Evolutionary conservation across 2,113 vertebrate species (phyloP).

Genomic region (Hemichromis elongatus): DNA sequence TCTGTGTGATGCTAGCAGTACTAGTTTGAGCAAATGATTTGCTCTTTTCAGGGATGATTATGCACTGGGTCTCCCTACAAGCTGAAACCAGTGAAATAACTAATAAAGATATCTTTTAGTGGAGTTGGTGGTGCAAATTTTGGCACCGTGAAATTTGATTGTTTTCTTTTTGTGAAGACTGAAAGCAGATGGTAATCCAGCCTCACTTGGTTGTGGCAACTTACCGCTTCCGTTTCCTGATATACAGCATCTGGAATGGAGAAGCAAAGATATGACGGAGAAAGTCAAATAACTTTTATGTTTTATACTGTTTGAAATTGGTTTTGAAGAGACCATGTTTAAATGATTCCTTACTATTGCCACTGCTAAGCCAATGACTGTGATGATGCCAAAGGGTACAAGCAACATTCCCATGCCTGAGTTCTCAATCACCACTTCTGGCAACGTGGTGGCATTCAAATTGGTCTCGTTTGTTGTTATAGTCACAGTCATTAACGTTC

Average conservation of each 20-base stretch:
- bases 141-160: not conserved
- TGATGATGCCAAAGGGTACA: conserved; percentile 91
- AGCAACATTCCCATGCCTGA: conserved; percentile 84
- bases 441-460: conserved; percentile 83
- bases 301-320: not conserved
- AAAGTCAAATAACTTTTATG: not conserved
- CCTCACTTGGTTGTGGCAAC: conserved; percentile 1
- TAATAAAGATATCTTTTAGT: not conserved
- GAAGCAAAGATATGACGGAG: not conserved
- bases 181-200: not conserved
- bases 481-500: conserved; percentile 68
- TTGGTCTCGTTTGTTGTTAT: conserved; percentile 78
- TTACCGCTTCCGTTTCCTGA: conserved; percentile 95
- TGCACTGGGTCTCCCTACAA: not conserved
- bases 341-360: conserved; percentile 80
- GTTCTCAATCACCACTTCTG: conserved; percentile 67
- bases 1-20: not conserved
- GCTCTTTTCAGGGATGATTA: not conserved
- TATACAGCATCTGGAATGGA: conserved; percentile 86
- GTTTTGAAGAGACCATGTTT: not conserved
- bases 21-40: not conserved
- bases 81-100: not conserved
- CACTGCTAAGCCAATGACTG: conserved; percentile 87
- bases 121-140: not conserved
- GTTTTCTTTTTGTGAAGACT: not conserved